Base-by-base conservation (phyloP, 2,113 vertebrate species). In the Carlito syrichta region DNA sequence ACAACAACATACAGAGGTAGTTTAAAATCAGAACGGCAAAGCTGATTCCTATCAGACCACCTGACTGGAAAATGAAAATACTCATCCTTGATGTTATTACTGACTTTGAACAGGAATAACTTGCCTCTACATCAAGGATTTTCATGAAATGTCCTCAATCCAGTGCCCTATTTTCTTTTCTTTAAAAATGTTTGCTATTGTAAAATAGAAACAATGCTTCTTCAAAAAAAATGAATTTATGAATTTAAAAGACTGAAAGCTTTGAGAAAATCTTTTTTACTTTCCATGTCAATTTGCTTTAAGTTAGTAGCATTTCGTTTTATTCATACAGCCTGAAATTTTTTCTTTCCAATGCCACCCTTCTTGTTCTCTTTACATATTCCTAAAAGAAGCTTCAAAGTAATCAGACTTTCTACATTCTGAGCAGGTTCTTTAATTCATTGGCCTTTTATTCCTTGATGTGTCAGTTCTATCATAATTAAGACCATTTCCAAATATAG, bases 21-120 rank as follows among this genome's bases (percentile, higher is more conserved):
- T 86, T 92, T 90, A 63, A 92, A 85, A 68, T 81, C 52, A 81
- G 45, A 87, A 89, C 56, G 45, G 17, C 40, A 92, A 93, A 92
- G 38, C 50, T 45, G n/a, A n/a, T n/a, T n/a, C n/a, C n/a, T n/a
- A n/a, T n/a, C n/a, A n/a, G n/a, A n/a, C n/a, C n/a, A n/a, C n/a
- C n/a, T n/a, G n/a, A n/a, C n/a, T n/a, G n/a, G n/a, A n/a, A n/a
- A n/a, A n/a, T n/a, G n/a, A n/a, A 88, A 88, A 60, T 56, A 52
- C 10, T 54, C 10, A 45, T 71, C 35, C 45, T 48, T 1, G 63
- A 0, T n/a, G 35, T 69, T 86, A 30, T 62, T 73, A 20, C 54
- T 81, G 52, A 60, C 22, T 43, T 38, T 56, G 30, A 76, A 22
- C 48, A 94, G 63, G 3, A 86, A 93, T 48, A 25, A 48, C 35